Percentiles rank a stretch among this genome's conserved stretches.
phyloP scores from a whole-genome alignment of 2,888 invertebrate genomes.

The Trachelus tabidus region DNA sequence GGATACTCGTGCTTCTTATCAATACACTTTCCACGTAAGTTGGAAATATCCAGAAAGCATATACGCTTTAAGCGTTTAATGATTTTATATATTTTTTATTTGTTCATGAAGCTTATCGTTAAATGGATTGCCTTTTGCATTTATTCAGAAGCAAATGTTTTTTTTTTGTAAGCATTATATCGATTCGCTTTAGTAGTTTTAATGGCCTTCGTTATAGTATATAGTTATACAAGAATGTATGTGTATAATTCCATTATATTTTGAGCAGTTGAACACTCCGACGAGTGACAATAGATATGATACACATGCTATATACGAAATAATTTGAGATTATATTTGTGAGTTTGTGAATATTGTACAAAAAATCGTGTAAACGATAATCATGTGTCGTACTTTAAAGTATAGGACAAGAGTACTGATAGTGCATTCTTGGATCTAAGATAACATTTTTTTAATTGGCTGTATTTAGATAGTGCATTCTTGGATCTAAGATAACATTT shows the following conservation, averaged over 20 bases:
- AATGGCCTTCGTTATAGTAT: not conserved
- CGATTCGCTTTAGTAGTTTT: not conserved
- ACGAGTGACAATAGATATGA: not conserved
- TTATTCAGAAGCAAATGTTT: not conserved
- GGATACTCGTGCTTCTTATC: not conserved
- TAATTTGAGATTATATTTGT: not conserved
- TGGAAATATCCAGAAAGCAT: not conserved
- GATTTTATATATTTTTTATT: not conserved
- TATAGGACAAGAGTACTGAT: not conserved
- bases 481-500: not conserved
- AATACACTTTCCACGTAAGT: not conserved
- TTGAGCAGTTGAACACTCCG: not conserved
- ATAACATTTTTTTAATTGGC: not conserved
- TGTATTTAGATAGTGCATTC: not conserved
- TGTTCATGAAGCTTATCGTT: not conserved
- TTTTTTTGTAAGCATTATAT: not conserved
- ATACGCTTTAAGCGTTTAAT: not conserved
- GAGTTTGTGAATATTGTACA: not conserved
- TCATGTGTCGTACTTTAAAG: not conserved
- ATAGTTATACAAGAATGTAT: not conserved
- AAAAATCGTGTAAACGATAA: not conserved
- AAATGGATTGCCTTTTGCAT: not conserved
- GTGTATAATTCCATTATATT: not conserved
- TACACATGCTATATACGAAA: not conserved
- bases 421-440: not conserved